Base-by-base conservation (phyloP, 2,797 vertebrate genomes). In the Lepus townsendii region DNA sequence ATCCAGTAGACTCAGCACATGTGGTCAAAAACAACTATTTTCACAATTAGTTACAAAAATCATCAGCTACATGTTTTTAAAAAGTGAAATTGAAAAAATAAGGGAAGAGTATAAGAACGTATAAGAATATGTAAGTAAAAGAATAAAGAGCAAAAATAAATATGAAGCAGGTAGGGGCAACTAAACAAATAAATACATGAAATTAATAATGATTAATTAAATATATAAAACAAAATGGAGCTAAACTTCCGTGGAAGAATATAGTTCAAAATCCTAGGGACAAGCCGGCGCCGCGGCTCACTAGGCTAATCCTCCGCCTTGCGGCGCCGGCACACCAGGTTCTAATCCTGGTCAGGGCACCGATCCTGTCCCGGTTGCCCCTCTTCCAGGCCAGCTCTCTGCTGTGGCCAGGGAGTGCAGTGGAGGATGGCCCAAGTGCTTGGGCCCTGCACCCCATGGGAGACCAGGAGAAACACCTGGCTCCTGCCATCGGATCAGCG, bases 1-100 rank as follows among this genome's bases (percentile, higher is more conserved):
- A 83, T 26, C 20, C 71, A 87, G 52, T 82, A 76, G 87, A 94
- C 50, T 86, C 80, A 91, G 57, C 73, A 24, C 19, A 7, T 47
- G n/a, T 9, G 8, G n/a, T 66, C 65, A 91, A 82, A 27, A 24
- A 50, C 30, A 80, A 14, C 24, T 50, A 52, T 60, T 62, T 75
- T 77, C 24, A 86, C 9, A 79, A 20, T 24, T 47, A 73, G n/a
- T 60, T 79, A 60, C 5, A 38, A 30, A 80, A 90, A 86, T 54
- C 50, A 71, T 16, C 30, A 60, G 35, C 38, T 30, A 17, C 14
- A n/a, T 60, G 80, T 66, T 86, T 84, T 27, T 57, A 88, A 8
- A 69, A 69, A 7, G 42, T 47, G 6, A 69, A 77, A 71, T 30
- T 89, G 42, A 86, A n/a, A 20, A 14, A 69, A 73, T 73, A 68